Percentiles rank a stretch among this genome's conserved stretches.
These are phyloP conservation scores for Theropithecus gelada DNA, from an alignment of 2,113 vertebrate species.

Conservation along the genomic window DNA sequence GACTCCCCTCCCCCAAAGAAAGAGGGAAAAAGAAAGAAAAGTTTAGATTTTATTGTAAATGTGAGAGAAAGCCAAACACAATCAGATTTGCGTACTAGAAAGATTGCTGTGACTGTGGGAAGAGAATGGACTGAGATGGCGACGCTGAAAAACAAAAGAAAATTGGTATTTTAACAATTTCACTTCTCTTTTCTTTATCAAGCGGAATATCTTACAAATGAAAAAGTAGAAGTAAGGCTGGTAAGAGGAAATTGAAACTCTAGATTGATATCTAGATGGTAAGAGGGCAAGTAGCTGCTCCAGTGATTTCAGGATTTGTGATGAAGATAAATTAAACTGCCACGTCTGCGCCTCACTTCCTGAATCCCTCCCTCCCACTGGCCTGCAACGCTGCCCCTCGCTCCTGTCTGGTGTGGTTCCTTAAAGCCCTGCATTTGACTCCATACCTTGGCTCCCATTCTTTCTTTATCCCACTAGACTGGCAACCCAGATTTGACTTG, in stretches of 20 bases:
- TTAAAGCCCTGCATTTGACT: not conserved
- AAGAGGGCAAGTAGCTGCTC: not conserved
- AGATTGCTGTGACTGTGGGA: not conserved
- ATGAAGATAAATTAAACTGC: not conserved
- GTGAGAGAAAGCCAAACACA: not conserved
- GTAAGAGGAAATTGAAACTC: not conserved
- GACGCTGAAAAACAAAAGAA: not conserved
- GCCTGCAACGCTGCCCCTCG: not conserved
- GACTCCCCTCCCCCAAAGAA: not conserved
- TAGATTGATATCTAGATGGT: not conserved
- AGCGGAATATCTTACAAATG: constrained; percentile 15
- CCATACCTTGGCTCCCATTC: not conserved
- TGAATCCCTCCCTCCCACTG: not conserved
- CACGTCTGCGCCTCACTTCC: not conserved
- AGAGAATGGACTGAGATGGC: not conserved
- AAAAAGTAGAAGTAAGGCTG: not conserved
- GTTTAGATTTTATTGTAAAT: not conserved
- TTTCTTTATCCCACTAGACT: not conserved
- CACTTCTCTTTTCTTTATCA: constrained; percentile 40
- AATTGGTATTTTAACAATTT: not conserved
- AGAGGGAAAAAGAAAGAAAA: not conserved
- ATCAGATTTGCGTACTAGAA: not conserved
- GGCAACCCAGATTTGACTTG: not conserved
- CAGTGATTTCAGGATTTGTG: constrained; percentile 4
- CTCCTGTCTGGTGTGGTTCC: not conserved